Evolutionary conservation across 53 echinoderm and acorn worm genomes (phyloP), one percentile per base, ranked within the genome.

Genomic region (Holothuria scabra): DNA sequence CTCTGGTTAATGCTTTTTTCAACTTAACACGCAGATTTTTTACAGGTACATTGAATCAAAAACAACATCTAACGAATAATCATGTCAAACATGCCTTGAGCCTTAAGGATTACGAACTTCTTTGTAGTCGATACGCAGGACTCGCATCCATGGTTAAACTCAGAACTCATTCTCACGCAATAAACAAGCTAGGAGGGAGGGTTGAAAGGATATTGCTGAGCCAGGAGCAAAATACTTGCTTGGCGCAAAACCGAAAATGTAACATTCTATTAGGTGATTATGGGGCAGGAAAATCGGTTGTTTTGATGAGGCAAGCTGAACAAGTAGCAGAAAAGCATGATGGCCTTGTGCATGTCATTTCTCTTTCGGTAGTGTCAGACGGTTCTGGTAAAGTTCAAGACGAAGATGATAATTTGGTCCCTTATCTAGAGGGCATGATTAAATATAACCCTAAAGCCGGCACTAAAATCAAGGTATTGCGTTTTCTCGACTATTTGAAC

Each of bases 41-140:
- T 6, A 52, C 14, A 52, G 5, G 14, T 52, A 52, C 18, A 18
- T 0, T 52, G 18, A 16, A 4, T 18, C 52, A 52, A 16, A 18
- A 52, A 52, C 52, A 14, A 4, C 14, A 9, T 52, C 52, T 18
- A 41, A 10, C 41, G 41, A 41, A 41, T n/a, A n/a, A n/a, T 52
- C 3, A 16, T 8, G 26, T 24, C 12, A 9, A 49, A 4, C 3
- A 16, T 16, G 30, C 21, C 1, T 41, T 76, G 11, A 48, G 41
- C 19, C 2, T 26, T 29, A 4, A 20, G n/a, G 49, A 76, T 46
- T 76, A 55, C 49, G n/a, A 46, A 21, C 25, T 41, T 22, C 76
- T 76, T 46, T 76, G 55, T 19, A 46, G 76, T 30, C 33, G 80
- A 81, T 81, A 81, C 44, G 64, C 62, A 21, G 82, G 82, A 5